Base-by-base conservation (phyloP, 2,113 vertebrate species). In the Pipa parva region DNA sequence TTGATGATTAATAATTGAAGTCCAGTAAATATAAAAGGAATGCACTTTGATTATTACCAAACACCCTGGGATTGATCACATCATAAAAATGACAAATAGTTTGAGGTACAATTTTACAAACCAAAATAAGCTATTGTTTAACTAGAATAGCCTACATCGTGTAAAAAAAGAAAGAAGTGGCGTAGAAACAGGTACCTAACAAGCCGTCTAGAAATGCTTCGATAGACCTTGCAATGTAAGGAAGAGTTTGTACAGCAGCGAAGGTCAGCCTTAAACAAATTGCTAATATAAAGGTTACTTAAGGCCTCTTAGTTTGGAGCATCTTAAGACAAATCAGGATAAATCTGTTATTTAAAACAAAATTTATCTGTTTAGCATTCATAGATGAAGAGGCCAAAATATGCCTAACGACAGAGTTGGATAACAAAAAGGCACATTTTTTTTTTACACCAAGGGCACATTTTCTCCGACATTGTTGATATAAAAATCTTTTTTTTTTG, bases 1-100 rank as follows among this genome's bases (percentile, higher is more conserved):
- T n/a, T n/a, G n/a, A n/a, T n/a, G n/a, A n/a, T n/a, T n/a, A n/a
- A n/a, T 83, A 86, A 83, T 85, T 87, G 89, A 91, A 90, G 85
- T 73, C 87, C 90, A 91, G 86, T 75, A 85, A 73, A 81, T 91
- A 92, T 72, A 89, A 93, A 95, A 93, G 92, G 93, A 99, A 98
- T 95, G 93, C 93, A 97, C 95, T 98, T 97, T 97, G 95, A 95
- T 95, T 93, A 84, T 88, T 86, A 95, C 94, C 95, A 97, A 97
- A 97, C 95, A 92, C 92, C 93, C 93, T 93, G 88, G 89, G 85
- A 87, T 93, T 88, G 85, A 86, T 86, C 84, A 83, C 85, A 84
- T 82, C 85, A 90, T 75, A 91, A 90, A 85, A 88, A 83, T 80
- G 82, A 63, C 28, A 42, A 89, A 87, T 76, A 78, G 80, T 81